phyloP scores from a whole-genome alignment of 2,888 invertebrate genomes.

The Campaea margaritaria region DNA sequence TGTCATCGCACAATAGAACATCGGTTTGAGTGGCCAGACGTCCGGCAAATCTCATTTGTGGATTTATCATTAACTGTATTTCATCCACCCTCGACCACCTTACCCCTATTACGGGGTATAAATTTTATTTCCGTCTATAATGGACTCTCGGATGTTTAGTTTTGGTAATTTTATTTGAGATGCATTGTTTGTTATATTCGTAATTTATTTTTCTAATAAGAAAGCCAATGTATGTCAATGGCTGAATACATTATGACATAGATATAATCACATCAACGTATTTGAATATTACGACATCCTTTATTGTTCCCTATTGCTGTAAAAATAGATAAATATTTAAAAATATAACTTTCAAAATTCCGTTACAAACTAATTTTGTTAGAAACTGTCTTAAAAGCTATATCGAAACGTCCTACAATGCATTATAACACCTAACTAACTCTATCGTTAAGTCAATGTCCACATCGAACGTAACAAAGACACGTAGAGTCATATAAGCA shows the following conservation, averaged over 20 bases:
- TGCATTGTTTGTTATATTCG: conserved; percentile 32
- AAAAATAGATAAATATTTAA: too few species aligned
- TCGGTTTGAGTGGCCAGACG: conserved; percentile 82
- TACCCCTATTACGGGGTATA: conserved; percentile 81
- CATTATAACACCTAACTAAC: neutral
- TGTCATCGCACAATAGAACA: conserved; percentile 76
- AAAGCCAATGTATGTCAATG: too few species aligned
- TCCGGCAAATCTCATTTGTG: conserved; percentile 85
- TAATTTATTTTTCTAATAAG: neutral
- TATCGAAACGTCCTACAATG: neutral
- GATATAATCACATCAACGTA: too few species aligned
- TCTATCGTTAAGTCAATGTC: conserved; percentile 9
- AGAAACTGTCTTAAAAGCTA: too few species aligned
- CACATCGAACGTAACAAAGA: conserved; percentile 17
- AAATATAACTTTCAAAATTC: too few species aligned
- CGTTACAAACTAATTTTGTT: too few species aligned
- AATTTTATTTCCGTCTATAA: conserved; percentile 79
- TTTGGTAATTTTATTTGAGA: conserved; percentile 61
- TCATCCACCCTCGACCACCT: conserved; percentile 78
- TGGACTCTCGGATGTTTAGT: conserved; percentile 75
- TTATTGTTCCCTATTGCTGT: too few species aligned
- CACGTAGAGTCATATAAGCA: conserved; percentile 33
- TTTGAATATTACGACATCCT: too few species aligned
- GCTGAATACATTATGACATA: too few species aligned
- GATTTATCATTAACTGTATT: conserved; percentile 85